Base-by-base conservation (phyloP, 2,888 invertebrate species). In the Chloromyia formosa region DNA sequence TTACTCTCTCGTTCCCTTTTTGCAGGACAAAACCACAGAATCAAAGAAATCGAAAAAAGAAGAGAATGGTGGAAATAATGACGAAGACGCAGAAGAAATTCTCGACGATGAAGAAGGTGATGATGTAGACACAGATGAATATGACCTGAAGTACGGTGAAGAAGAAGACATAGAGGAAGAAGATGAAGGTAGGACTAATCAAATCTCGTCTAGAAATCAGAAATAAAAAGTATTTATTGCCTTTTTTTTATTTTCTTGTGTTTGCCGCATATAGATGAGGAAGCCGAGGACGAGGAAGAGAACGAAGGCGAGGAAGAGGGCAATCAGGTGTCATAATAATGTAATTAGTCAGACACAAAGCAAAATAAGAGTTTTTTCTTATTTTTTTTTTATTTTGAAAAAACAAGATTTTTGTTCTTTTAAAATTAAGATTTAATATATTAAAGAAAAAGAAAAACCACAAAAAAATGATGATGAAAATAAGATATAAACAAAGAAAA, bases 251-350 rank as follows among this genome's bases (percentile, higher is more conserved):
- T 61, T 74, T 12, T 58, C 68, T 64, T 14, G 56, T 60, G 27
- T 66, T 35, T 27, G 20, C 12, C 14, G 18, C 20, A 40, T n/a
- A 54, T 77, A 84, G 85, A 84, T 80, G 84, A 84, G 71, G 84
- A 85, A 74, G 85, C 83, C 75, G 85, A 84, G 79, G 84, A 83
- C 75, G 84, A 35, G 27, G 7, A 85, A 78, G 78, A 62, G n/a
- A 71, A 76, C 22, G 78, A 76, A 40, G 78, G 56, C 35, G 27
- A 35, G 27, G 84, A 82, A 78, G 83, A 83, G 77, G 84, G 84
- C 78, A 83, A 85, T 81, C 82, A 83, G 81, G 84, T 83, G 84
- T 84, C 84, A 85, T 84, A 83, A 84, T 82, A 81, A 81, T 83
- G 81, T 82, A 69, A 69, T 82, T 84, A 85, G 84, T 84, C 84